Evolutionary conservation across 2,113 vertebrate genomes (phyloP).

Genomic region (Gopherus evgoodei): DNA sequence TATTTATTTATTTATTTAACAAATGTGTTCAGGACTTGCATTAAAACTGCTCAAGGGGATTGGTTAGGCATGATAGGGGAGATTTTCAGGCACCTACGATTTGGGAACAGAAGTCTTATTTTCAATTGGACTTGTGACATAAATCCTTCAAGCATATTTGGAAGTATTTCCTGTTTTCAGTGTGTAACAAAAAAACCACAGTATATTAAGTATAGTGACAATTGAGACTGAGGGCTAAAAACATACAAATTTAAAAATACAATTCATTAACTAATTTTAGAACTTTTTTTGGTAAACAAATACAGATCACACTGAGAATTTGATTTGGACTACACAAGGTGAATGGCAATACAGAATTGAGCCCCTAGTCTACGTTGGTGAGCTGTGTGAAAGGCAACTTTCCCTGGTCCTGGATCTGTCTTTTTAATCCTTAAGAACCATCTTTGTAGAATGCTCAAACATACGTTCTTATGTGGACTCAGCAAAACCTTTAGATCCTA

Average conservation of each 20-base stretch:
- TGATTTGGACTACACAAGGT: neutral
- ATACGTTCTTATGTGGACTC: neutral
- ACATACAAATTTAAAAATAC: neutral
- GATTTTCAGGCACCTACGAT: neutral
- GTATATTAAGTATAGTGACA: neutral
- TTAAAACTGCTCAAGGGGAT: neutral
- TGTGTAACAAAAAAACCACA: neutral
- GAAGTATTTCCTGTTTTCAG: rapidly evolving
- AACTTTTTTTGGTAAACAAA: neutral
- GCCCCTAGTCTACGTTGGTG: neutral
- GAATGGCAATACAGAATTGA: neutral
- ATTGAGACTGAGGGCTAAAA: neutral
- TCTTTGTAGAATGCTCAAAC: neutral
- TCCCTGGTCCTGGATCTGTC: neutral
- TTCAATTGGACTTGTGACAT: neutral
- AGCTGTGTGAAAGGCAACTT: neutral
- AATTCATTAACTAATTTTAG: neutral
- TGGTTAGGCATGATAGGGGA: neutral
- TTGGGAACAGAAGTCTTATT: neutral
- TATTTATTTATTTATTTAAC: neutral
- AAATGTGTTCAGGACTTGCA: neutral
- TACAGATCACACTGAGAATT: neutral
- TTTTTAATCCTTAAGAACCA: neutral
- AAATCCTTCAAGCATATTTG: neutral
- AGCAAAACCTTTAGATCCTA: neutral